phyloP scores from a whole-genome alignment of 2,888 invertebrate species.

The Unio pictorum region DNA sequence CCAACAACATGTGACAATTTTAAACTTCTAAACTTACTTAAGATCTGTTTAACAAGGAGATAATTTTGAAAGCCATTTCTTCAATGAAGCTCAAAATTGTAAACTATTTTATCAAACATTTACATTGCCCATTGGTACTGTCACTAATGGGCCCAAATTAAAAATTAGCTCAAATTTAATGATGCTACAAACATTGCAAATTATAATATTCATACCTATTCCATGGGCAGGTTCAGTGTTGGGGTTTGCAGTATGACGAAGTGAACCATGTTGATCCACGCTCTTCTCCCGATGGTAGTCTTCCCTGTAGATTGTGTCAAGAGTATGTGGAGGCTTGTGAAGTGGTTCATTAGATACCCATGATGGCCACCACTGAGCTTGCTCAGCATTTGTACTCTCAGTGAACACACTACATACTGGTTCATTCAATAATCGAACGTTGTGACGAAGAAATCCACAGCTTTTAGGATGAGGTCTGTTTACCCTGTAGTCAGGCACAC shows the following conservation, averaged over 20 bases:
- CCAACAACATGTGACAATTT: too few relatives aligned
- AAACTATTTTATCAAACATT: too few relatives aligned
- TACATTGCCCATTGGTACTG: too few relatives aligned
- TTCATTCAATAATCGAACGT: conserved; percentile 64
- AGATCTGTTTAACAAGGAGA: too few relatives aligned
- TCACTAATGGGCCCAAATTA: too few relatives aligned
- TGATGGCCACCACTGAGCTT: conserved; percentile 64
- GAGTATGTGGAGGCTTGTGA: conserved; percentile 51
- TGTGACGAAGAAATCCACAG: conserved; percentile 63
- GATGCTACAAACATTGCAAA: background rate
- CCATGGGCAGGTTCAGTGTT: conserved; percentile 58
- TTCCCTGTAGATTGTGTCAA: conserved; percentile 57
- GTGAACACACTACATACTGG: conserved; percentile 67
- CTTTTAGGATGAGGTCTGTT: conserved; percentile 61
- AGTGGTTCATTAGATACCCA: conserved; percentile 46
- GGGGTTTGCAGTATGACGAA: conserved; percentile 56
- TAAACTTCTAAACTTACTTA: too few relatives aligned
- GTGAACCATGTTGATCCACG: conserved; percentile 28
- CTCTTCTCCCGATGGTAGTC: conserved; percentile 47
- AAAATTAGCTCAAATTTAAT: too few relatives aligned
- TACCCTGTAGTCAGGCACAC: conserved; percentile 29
- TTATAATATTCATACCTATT: conserved; percentile 40
- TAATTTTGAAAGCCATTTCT: too few relatives aligned
- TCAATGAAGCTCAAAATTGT: too few relatives aligned
- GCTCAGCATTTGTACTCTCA: conserved; percentile 43